Evolutionary conservation across 2,113 vertebrate genomes (phyloP), one percentile per base, ranked within the genome.

Genomic region (Parus major): DNA sequence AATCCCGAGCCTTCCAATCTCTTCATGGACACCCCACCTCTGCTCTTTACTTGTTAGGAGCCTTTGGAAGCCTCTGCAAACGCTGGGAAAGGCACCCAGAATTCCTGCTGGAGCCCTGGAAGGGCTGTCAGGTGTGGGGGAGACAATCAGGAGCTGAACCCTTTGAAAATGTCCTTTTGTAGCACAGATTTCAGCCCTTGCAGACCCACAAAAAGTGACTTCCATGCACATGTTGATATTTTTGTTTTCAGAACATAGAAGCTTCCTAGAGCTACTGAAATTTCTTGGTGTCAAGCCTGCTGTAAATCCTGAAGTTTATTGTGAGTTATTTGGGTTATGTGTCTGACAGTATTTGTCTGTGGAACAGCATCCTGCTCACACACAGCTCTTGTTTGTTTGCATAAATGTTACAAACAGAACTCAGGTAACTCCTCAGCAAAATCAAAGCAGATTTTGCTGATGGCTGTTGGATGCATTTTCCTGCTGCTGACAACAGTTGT

Each of bases 321-420:
- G 2, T 17, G 60, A 95, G 71, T 69, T 95, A 6, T 91, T 69
- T 84, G 81, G 83, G 49, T 65, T 76, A 33, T 28, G 69, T 33
- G 27, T 22, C 52, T 83, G 79, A 41, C 59, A 50, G 3, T 27
- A 1, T 77, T 80, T 80, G 31, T 35, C 65, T 84, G 59, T 71
- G 39, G 41, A 71, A 4, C 6, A 86, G 52, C 15, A 66, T 63
- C 49, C 5, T 46, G 11, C 73, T 75, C 4, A 20, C 47, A 65
- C 60, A 21, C 19, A 18, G 55, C 19, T 85, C 81, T 15, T 31
- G n/a, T 71, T 95, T 92, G 72, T 91, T 81, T 86, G 92, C 89
- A 46, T 86, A 72, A 84, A 78, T 11, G 31, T 61, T 90, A 71
- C 60, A 75, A 64, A 94, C 44, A 68, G 28, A 75, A 5, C 70